Evolutionary conservation across 1,140 invertebrate genomes (phyloP), one percentile per base, ranked within the genome.

Genomic region (Gryon sp.): DNA sequence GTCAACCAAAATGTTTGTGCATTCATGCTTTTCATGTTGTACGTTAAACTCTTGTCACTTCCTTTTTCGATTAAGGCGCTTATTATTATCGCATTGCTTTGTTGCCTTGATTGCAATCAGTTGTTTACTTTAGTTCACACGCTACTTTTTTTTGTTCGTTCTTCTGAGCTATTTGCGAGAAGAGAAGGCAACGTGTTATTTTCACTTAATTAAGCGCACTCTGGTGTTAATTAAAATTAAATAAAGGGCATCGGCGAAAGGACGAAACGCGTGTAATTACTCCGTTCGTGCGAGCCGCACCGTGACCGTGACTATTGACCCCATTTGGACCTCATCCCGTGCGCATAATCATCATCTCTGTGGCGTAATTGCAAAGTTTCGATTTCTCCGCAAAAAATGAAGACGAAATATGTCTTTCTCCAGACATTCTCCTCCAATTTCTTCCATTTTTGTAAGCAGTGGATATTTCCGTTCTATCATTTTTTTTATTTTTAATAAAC

Each of bases 181-280:
- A n/a, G n/a, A n/a, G n/a, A n/a, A n/a, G 18, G 22, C 15, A 19
- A 65, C 46, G 9, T 22, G 41, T 60, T 59, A 41, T 73, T 59
- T 66, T 59, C 52, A 43, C 60, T 52, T 75, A 66, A 75, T 75
- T 75, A 75, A 40, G 8, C 20, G n/a, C 9, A 32, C 45, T 34
- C 28, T 43, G 8, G 53, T 34, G 46, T 70, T 52, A 70, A 69
- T 59, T 59, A 60, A 70, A 40, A 57, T 40, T 30, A 60, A 62
- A 62, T 30, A 55, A 43, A 52, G 48, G 40, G 40, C 30, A 43
- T n/a, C 48, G 43, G 38, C 28, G 34, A 52, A 66, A 66, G 60
- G 62, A 26, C 41, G 46, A 34, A 57, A 65, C 19, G 14, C 24
- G 14, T 52, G 11, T 14, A 52, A 55, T 53, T 46, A 63, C 40